Evolutionary conservation across 1,140 invertebrate species (phyloP), one percentile per base, ranked within the genome.

Genomic region (Anastrepha obliqua): DNA sequence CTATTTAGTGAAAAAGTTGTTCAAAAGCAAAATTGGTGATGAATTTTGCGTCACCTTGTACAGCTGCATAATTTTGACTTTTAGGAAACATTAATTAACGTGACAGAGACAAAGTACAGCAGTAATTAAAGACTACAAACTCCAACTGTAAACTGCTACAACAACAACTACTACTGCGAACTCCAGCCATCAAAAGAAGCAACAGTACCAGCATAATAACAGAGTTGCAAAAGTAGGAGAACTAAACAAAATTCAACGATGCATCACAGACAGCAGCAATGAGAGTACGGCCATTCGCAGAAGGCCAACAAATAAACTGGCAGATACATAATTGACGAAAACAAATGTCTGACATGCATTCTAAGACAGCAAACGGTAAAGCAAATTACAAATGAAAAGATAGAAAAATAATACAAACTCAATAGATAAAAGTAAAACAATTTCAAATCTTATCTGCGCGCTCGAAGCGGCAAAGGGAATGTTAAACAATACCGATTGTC

Each of bases 111-210:
- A 67, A 67, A 67, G 29, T 11, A 67, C 29, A 67, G 11, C 39
- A 67, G 20, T 42, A 67, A 67, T 42, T 67, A 67, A 6, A 67
- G 39, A 29, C 65, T 67, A 58, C 55, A 67, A 67, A 67, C 39
- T 39, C 2, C 39, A 29, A 39, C 39, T 39, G 39, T 58, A 58
- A 58, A 58, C 13, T 8, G 7, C 55, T 58, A 58, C 55, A 58
- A 29, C 0, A 29, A 29, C 55, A 58, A 7, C 55, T 58, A 58
- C 55, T 58, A 58, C 1, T 29, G 1, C 29, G 1, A 29, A 29
- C 29, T 29, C 29, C 1, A 29, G 29, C 0, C 29, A 29, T 29
- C 29, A 29, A 29, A 29, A 29, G 29, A 29, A 29, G 29, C 29
- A 29, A 29, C 29, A 29, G 29, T 29, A 58, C 11, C 20, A 67